Conservation (phyloP, 2,888 invertebrate species). For the Phragmatobia fuliginosa region DNA sequence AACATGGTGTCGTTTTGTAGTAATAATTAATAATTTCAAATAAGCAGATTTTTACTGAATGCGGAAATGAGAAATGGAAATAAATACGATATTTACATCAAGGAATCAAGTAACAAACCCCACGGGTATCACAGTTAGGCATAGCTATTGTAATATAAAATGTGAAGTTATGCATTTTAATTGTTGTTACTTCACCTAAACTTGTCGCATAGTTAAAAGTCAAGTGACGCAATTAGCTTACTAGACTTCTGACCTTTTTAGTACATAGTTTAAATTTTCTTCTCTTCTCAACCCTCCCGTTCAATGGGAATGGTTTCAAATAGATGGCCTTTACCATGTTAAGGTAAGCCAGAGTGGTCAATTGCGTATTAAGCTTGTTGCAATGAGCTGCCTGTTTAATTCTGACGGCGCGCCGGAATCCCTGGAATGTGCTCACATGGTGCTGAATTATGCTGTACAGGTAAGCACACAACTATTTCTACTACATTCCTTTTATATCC, state of each 20-base stretch:
- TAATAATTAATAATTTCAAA: too few species aligned
- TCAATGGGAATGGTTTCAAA: neutral
- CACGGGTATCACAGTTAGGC: too few species aligned
- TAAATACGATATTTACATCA: too few species aligned
- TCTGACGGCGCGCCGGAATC: conserved; percentile 61
- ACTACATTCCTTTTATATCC: neutral
- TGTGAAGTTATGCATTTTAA: neutral
- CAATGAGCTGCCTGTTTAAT: conserved; percentile 48
- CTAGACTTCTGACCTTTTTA: too few species aligned
- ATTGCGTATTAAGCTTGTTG: conserved; percentile 47
- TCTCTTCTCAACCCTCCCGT: neutral
- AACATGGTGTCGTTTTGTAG: too few species aligned
- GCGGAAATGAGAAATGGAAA: too few species aligned
- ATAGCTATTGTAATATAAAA: neutral
- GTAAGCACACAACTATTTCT: conserved; percentile 45
- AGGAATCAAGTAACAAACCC: too few species aligned
- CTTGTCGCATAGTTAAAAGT: neutral
- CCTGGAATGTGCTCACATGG: conserved; percentile 74
- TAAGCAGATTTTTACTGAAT: too few species aligned
- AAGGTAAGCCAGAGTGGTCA: conserved; percentile 34
- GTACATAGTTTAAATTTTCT: neutral
- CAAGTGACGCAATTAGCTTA: too few species aligned
- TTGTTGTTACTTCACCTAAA: neutral
- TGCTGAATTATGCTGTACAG: conserved; percentile 56
- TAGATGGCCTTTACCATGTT: conserved; percentile 12